phyloP scores from a whole-genome alignment of 1,140 invertebrate genomes.

The Drosophila baimaii region DNA sequence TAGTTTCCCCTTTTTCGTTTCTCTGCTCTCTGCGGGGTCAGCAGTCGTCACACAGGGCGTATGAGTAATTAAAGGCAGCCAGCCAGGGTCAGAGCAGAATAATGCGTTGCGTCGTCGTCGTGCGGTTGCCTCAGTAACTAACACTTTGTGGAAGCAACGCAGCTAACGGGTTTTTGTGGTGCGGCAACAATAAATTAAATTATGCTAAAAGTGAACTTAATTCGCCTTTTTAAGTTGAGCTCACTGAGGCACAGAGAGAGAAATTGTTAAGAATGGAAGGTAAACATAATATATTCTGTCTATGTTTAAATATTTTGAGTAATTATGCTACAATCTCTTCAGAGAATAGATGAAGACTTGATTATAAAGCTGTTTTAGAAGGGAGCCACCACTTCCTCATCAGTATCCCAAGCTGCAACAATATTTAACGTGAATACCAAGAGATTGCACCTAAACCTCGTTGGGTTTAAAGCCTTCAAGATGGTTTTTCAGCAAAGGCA shows the following conservation, averaged over 20 bases:
- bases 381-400: too few species aligned
- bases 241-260: conserved; percentile 4
- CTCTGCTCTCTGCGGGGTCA: conserved; percentile 35
- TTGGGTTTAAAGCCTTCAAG: too few species aligned
- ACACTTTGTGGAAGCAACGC: conserved; percentile 31
- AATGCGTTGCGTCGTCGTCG: conserved; percentile 53
- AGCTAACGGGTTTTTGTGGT: conserved; percentile 46
- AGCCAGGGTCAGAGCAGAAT: conserved; percentile 57
- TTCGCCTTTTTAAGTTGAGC: conserved; percentile 21
- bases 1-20: not conserved
- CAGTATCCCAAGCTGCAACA: too few species aligned
- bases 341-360: too few species aligned
- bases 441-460: too few species aligned
- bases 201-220: conserved; percentile 33
- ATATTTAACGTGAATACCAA: too few species aligned
- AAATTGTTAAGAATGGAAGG: not conserved
- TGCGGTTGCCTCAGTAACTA: conserved; percentile 63
- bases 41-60: conserved; percentile 61
- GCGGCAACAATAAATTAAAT: conserved; percentile 35
- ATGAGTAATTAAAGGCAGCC: conserved; percentile 71
- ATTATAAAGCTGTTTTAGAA: too few species aligned
- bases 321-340: too few species aligned
- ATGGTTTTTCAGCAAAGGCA: not conserved
- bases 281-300: not conserved
- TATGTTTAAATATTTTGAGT: too few species aligned